Evolutionary conservation across 2,113 vertebrate genomes (phyloP).

Genomic region (Ictidomys tridecemlineatus): DNA sequence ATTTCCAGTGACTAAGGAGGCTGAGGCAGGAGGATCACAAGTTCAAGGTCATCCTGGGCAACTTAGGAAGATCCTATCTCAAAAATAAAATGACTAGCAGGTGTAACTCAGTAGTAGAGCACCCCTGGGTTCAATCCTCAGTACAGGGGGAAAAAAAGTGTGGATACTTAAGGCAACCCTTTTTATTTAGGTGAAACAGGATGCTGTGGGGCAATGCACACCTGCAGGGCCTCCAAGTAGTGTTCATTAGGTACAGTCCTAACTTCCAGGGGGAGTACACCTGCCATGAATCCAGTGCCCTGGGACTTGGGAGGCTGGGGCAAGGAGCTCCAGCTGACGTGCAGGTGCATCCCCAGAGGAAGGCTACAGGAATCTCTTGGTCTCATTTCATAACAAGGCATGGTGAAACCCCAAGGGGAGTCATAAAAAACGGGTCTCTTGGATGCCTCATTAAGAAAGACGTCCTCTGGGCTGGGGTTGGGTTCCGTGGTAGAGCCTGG

Average conservation of each 20-base stretch:
- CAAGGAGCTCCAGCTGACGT: constrained; percentile 19
- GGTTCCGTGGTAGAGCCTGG: background rate
- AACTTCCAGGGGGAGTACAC: background rate
- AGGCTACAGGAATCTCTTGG: background rate
- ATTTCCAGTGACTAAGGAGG: too few relatives aligned
- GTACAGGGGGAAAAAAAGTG: too few relatives aligned
- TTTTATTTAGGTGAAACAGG: background rate
- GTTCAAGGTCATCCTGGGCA: too few relatives aligned
- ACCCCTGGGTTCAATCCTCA: too few relatives aligned
- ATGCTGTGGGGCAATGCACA: background rate
- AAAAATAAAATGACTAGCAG: too few relatives aligned
- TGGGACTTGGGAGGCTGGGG: background rate
- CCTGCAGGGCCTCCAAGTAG: background rate
- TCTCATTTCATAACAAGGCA: constrained; percentile 2
- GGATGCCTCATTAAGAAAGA: constrained; percentile 32
- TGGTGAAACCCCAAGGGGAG: background rate
- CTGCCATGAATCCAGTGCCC: background rate
- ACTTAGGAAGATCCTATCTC: too few relatives aligned
- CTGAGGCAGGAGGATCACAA: too few relatives aligned
- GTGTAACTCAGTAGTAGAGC: too few relatives aligned
- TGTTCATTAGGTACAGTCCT: background rate
- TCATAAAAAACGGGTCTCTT: background rate
- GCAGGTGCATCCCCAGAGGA: constrained; percentile 1
- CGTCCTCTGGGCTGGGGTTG: background rate
- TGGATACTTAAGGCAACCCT: background rate